These are phyloP conservation scores for Lacerta viridis DNA, from an alignment of 2,797 vertebrate genomes.

Conservation along the genomic window DNA sequence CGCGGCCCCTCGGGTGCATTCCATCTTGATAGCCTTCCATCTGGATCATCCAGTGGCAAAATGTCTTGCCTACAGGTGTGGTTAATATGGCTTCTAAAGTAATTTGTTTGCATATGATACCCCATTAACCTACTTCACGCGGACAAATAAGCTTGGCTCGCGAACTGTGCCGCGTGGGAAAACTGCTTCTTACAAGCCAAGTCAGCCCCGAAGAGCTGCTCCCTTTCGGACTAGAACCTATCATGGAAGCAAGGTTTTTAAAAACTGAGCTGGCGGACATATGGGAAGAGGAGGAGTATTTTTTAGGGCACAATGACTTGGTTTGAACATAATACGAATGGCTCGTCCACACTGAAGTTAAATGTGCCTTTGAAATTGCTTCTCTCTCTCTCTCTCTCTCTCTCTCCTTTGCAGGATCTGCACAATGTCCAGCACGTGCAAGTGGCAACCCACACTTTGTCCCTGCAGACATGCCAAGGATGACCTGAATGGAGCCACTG, in stretches of 20 bases:
- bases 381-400: no score
- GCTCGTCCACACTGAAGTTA: no score
- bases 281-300: not conserved
- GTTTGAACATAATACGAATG: not conserved
- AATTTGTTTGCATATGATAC: conserved; percentile 68
- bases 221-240: not conserved
- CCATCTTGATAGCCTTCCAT: conserved; percentile 69
- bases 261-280: no score
- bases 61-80: conserved; percentile 64
- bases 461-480: no score
- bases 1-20: conserved; percentile 71
- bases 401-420: no score
- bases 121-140: conserved; percentile 52
- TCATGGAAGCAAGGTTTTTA: not conserved
- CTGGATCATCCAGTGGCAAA: conserved; percentile 51
- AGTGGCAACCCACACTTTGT: no score
- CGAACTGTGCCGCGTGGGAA: conserved; percentile 41
- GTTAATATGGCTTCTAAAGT: conserved; percentile 63
- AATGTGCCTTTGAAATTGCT: no score
- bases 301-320: not conserved
- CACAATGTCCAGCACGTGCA: no score
- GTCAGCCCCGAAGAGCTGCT: conserved; percentile 45
- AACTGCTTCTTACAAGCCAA: conserved; percentile 56
- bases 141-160: conserved; percentile 63
- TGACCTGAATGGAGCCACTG: no score